Evolutionary conservation across 2,888 invertebrate genomes (phyloP).

Genomic region (Stenchaetothrips biformis): DNA sequence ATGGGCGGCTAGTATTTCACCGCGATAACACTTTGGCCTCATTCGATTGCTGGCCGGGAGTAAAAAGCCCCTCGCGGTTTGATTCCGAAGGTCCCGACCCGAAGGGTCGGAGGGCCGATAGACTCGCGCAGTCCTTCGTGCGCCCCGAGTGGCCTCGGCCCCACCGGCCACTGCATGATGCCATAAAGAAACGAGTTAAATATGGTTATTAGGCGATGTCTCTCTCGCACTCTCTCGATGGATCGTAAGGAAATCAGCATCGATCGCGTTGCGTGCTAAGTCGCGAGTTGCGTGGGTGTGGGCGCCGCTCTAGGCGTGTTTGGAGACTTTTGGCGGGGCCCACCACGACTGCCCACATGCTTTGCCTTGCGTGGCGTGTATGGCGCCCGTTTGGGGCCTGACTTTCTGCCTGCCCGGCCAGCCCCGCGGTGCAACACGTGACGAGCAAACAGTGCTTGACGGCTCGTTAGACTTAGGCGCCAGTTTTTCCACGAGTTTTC

Average conservation of each 20-base stretch:
- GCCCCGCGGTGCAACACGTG: background rate
- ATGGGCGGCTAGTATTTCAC: conserved; percentile 1
- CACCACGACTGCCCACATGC: background rate
- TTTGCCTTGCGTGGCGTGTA: background rate
- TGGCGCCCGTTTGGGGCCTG: background rate
- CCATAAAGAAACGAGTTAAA: conserved; percentile 17
- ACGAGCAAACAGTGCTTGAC: conserved; percentile 5
- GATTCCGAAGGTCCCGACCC: no score
- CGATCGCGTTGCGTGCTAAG: background rate
- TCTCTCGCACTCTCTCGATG: background rate
- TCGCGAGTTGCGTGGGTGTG: background rate
- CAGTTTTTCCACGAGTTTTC: background rate
- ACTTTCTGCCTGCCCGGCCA: no score
- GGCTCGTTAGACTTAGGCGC: background rate
- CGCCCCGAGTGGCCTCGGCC: no score
- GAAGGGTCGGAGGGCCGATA: no score
- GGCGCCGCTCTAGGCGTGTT: background rate
- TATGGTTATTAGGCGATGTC: conserved; percentile 9
- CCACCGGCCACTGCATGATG: background rate
- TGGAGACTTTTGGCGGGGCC: conserved; percentile 1
- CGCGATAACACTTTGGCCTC: background rate
- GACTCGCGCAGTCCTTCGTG: no score
- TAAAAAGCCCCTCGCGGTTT: no score
- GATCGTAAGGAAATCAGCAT: conserved; percentile 19
- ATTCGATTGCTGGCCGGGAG: background rate